Evolutionary conservation across 2,888 invertebrate genomes (phyloP).

Genomic region (Morinoia aosen): DNA sequence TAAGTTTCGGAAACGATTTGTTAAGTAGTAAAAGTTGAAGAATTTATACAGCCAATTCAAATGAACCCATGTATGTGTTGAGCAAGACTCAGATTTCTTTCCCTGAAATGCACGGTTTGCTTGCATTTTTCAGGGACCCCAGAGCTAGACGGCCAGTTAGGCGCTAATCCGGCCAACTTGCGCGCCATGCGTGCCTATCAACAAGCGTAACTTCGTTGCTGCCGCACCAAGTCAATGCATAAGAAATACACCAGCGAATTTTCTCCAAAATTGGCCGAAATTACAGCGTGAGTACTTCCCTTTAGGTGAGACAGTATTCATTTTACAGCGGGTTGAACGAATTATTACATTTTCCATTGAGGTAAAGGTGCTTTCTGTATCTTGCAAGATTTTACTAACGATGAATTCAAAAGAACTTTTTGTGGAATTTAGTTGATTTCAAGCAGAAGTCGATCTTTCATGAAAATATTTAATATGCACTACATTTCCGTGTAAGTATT

Average conservation of each 20-base stretch:
- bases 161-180: not conserved
- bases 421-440: no score
- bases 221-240: not conserved
- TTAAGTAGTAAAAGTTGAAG: no score
- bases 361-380: not conserved
- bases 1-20: no score
- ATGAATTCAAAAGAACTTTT: no score
- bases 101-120: not conserved
- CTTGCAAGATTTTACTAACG: not conserved
- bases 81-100: not conserved
- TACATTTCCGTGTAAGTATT: no score
- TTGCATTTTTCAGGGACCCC: not conserved
- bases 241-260: conserved; percentile 2
- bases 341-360: not conserved
- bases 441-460: no score
- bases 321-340: not conserved
- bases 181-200: not conserved
- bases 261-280: not conserved
- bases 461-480: no score
- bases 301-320: not conserved
- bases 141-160: not conserved
- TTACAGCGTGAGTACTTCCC: not conserved
- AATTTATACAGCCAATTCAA: not conserved
- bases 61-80: not conserved
- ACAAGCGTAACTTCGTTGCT: not conserved